These are phyloP conservation scores for Archips crataeganus DNA, from an alignment of 2,888 invertebrate species.

Conservation along the genomic window DNA sequence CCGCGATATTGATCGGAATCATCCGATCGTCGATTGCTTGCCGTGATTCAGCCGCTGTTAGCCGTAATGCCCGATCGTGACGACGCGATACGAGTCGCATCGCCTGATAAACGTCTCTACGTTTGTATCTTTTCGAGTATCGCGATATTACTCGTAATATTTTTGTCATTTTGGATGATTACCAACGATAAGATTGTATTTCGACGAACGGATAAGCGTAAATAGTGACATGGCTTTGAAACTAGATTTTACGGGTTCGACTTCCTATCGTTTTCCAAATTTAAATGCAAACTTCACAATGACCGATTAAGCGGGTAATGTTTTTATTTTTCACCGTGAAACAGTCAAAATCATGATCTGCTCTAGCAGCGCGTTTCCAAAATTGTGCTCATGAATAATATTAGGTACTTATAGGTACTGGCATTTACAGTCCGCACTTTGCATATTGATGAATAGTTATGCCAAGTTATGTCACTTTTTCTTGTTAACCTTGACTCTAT, in stretches of 20 bases:
- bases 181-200: not conserved
- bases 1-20: not conserved
- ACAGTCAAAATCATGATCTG: not conserved
- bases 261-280: too few relatives aligned
- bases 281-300: too few relatives aligned
- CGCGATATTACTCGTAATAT: constrained; percentile 4
- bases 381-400: not conserved
- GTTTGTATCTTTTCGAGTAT: constrained; percentile 2
- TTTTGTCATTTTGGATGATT: constrained; percentile 8
- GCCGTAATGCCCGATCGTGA: constrained; percentile 11
- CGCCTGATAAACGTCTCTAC: not conserved
- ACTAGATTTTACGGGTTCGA: too few relatives aligned
- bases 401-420: not conserved
- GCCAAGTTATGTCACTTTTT: not conserved
- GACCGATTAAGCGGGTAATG: too few relatives aligned
- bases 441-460: not conserved
- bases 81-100: constrained; percentile 5
- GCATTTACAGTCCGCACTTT: not conserved
- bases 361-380: not conserved
- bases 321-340: not conserved
- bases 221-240: too few relatives aligned
- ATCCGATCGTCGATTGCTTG: not conserved
- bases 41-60: not conserved
- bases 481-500: constrained; percentile 1
- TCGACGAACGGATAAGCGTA: not conserved